A percentile compares a stretch with the other conserved stretches of the same genome.
Conservation (phyloP, 2,888 invertebrate genomes). For the Helicoverpa assulta region DNA sequence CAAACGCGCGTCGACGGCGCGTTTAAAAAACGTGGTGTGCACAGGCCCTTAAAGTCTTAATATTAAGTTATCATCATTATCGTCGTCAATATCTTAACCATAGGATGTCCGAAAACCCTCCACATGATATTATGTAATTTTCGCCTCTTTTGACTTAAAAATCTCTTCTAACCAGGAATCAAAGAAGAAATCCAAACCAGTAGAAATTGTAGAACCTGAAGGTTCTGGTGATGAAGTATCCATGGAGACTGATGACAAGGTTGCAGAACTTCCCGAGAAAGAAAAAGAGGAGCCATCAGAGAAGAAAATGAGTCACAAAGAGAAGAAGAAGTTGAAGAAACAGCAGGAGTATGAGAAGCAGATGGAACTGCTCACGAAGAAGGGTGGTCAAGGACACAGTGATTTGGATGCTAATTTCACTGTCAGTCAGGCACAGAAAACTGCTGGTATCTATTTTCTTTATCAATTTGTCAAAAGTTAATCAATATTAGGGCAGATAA, state of each 20-base stretch:
- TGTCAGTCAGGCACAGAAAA: conserved; percentile 95
- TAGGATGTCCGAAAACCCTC: too few species aligned
- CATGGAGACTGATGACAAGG: conserved; percentile 73
- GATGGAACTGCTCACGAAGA: conserved; percentile 95
- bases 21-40: too few species aligned
- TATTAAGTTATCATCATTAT: too few species aligned
- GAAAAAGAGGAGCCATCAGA: conserved; percentile 85
- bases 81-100: too few species aligned
- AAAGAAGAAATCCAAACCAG: conserved; percentile 69
- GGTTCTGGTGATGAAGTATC: conserved; percentile 70
- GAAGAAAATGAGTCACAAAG: conserved; percentile 96
- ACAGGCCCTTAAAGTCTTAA: too few species aligned
- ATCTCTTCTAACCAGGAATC: conserved; percentile 66
- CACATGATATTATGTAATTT: not conserved
- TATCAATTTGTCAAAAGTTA: not conserved
- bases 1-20: too few species aligned
- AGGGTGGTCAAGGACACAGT: conserved; percentile 97
- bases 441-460: conserved; percentile 85
- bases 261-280: conserved; percentile 68
- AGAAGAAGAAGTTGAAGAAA: conserved; percentile 97
- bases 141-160: not conserved
- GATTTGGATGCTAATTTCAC: conserved; percentile 98
- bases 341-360: conserved; percentile 97
- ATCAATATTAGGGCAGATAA: too few species aligned
- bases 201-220: conserved; percentile 65